Conservation (phyloP, 2,797 vertebrate species). For the Rhabdomys pumilio region DNA sequence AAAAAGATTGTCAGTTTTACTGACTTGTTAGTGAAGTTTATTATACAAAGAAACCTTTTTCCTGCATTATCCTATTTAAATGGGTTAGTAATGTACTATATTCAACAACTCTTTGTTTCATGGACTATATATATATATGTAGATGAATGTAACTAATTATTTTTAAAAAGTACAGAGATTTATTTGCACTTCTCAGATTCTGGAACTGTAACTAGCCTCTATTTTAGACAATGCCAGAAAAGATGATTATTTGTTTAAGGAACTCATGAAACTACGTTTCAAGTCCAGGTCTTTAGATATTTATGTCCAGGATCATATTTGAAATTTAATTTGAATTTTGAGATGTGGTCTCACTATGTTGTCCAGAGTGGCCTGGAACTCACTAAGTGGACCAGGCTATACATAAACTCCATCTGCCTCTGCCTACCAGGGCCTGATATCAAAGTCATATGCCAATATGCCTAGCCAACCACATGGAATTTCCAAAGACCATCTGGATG, state of each 20-base stretch:
- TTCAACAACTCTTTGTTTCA: conserved; percentile 17
- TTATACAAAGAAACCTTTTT: neutral
- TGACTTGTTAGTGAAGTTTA: conserved; percentile 2
- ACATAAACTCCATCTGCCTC: neutral
- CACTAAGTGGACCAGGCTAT: neutral
- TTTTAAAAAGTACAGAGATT: neutral
- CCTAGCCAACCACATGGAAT: neutral
- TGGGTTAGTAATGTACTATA: neutral
- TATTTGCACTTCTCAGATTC: neutral
- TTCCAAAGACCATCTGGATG: neutral
- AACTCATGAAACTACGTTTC: neutral
- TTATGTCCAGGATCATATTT: neutral
- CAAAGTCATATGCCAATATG: neutral
- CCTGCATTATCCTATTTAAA: neutral
- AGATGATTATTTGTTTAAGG: neutral
- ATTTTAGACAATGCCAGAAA: neutral
- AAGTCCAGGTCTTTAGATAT: neutral
- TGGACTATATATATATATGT: neutral
- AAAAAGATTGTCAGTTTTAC: neutral
- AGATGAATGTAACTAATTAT: neutral
- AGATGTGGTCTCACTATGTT: neutral
- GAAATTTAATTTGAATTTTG: neutral
- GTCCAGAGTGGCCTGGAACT: neutral
- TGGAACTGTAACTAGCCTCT: neutral
- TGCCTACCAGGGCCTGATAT: neutral